Evolutionary conservation across 2,888 invertebrate genomes (phyloP).

Genomic region (Polylopha cassiicola): DNA sequence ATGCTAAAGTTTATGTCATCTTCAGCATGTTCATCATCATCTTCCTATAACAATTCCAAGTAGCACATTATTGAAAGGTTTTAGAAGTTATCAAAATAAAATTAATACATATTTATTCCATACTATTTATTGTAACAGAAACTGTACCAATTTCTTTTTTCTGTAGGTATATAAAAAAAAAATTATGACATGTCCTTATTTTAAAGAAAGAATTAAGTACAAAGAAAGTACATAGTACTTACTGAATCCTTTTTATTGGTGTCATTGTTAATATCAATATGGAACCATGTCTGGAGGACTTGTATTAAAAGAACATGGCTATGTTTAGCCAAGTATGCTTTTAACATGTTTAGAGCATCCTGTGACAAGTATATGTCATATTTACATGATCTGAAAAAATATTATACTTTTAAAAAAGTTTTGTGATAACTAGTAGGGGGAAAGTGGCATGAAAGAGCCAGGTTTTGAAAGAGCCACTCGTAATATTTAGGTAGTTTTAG

Average conservation of each 20-base stretch:
- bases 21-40: conserved; percentile 62
- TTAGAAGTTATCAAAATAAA: no score
- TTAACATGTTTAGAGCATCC: conserved; percentile 79
- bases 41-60: conserved; percentile 41
- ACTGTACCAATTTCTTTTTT: no score
- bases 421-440: no score
- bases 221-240: conserved; percentile 31
- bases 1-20: conserved; percentile 44
- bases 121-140: neutral
- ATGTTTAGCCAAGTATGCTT: conserved; percentile 81
- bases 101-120: no score
- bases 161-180: no score
- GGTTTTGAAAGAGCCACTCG: neutral
- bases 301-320: conserved; percentile 83
- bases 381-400: conserved; percentile 80
- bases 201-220: neutral
- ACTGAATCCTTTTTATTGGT: conserved; percentile 56
- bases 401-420: conserved; percentile 2
- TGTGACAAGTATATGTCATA: conserved; percentile 83
- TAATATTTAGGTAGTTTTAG: neutral
- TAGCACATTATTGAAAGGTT: no score
- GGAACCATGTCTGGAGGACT: conserved; percentile 80
- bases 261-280: conserved; percentile 76
- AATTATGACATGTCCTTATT: no score
- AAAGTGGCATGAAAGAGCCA: no score